Base-by-base conservation (phyloP, 2,113 vertebrate species). In the Psephotus haematonotus region DNA sequence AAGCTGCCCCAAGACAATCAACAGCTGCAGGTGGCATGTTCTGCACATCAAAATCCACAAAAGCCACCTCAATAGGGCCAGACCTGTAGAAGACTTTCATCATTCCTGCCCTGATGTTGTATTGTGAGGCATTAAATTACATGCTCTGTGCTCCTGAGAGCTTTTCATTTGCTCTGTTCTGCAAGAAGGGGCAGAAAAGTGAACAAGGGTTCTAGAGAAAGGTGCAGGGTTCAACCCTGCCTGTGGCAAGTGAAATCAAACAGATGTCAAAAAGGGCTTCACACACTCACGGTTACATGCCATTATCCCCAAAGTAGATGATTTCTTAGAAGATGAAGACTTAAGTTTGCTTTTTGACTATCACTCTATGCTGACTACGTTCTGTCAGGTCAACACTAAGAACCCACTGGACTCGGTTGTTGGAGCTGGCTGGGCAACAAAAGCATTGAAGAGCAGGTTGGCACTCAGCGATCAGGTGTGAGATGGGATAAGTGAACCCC, bases 281-380 rank as follows among this genome's bases (percentile, higher is more conserved):
- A 25, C 17, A 11, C 17, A 7, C 10, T 11, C 4, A 2, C 13
- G 6, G 46, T 3, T 25, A 44, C 10, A 67, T 8, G 8, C 29
- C 2, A 6, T 8, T 27, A 35, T 5, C 33, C 31, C n/a, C 2
- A 52, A 27, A 19, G 5, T 2, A 39, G 23, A 6, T 44, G 1
- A 41, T 17, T 62, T 53, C 49, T 60, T 25, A 24, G 39, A 20
- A 53, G 14, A 37, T 5, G 2, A 63, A 64, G 7, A 49, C 9
- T 65, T 27, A 27, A 29, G 8, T 25, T 43, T 37, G 39, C 23
- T 50, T 63, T 27, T 19, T 18, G 10, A 63, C 25, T 33, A 43
- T 29, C 0, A 0, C 17, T 67, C 37, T 9, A 4, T 0, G 9
- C 12, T 11, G 7, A 46, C 19, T 3, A 3, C 6, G 12, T 29